A percentile compares a stretch with the other conserved stretches of the same genome.
Conservation (phyloP, 92 coral and sea anemone species). For the Bergia sp. region DNA sequence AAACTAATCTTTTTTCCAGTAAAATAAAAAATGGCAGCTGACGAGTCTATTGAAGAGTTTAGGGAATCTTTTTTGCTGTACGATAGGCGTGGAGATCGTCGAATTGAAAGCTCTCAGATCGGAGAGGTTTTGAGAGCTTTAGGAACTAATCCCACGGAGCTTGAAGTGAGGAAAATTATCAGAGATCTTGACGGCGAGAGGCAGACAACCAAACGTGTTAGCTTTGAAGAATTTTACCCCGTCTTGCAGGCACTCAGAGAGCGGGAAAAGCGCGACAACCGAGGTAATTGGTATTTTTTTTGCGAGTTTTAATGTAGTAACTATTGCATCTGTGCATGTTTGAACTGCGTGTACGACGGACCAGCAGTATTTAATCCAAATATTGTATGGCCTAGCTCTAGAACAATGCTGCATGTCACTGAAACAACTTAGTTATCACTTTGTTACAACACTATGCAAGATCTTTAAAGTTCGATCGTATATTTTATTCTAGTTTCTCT, state of each 20-base stretch:
- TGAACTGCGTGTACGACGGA: neutral
- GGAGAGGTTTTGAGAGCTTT: slow-evolving; percentile 98
- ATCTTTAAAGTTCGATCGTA: neutral
- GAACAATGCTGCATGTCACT: neutral
- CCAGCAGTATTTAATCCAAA: neutral
- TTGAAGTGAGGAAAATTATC: slow-evolving; percentile 79
- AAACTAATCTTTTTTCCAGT: neutral
- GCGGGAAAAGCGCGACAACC: slow-evolving; percentile 62
- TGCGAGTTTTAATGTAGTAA: neutral
- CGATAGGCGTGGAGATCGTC: slow-evolving; percentile 90
- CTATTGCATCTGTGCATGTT: neutral
- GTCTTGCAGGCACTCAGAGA: slow-evolving; percentile 85
- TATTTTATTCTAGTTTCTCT: neutral
- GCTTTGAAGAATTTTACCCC: slow-evolving; percentile 90
- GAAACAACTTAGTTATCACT: neutral
- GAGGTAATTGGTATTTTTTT: slow-evolving; percentile 54
- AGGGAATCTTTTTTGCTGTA: slow-evolving; percentile 84
- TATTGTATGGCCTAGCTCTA: neutral
- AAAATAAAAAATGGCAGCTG: slow-evolving; percentile 12
- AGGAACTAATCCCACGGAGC: slow-evolving; percentile 93
- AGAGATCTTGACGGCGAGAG: slow-evolving; percentile 71
- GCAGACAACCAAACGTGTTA: slow-evolving; percentile 67
- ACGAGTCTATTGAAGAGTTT: slow-evolving; percentile 56
- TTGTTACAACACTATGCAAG: neutral
- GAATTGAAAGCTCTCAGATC: slow-evolving; percentile 80